phyloP scores from a whole-genome alignment of 2,888 invertebrate genomes.

The Pycnomerus fuliginosus region DNA sequence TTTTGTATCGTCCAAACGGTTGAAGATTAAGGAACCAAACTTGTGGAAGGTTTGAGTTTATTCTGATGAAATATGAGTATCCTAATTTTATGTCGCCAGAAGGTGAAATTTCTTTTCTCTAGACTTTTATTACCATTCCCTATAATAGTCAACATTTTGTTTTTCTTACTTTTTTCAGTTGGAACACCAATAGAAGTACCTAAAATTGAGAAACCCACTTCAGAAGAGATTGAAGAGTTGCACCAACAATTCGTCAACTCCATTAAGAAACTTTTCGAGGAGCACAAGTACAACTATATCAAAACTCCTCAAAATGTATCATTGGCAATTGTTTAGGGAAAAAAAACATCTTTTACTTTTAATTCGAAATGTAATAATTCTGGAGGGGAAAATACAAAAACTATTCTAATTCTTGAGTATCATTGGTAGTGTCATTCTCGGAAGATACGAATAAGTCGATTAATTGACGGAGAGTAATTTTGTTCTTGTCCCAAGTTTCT shows the following conservation, averaged over 20 bases:
- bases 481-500: constrained; percentile 51
- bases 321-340: constrained; percentile 18
- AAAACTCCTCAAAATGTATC: constrained; percentile 11
- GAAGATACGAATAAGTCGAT: constrained; percentile 44
- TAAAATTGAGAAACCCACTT: constrained; percentile 16
- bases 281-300: constrained; percentile 13
- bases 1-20: no score
- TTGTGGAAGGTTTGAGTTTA: no score
- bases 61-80: no score
- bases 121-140: no score
- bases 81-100: no score
- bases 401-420: background rate
- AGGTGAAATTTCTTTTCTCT: no score
- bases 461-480: constrained; percentile 52
- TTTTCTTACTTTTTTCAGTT: constrained; percentile 17
- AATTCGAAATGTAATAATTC: no score
- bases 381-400: background rate
- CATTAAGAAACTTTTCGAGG: constrained; percentile 14
- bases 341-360: no score
- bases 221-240: constrained; percentile 13
- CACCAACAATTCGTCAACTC: constrained; percentile 16
- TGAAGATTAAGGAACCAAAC: no score
- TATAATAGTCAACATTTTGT: no score
- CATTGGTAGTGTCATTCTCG: background rate
- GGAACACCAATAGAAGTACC: constrained; percentile 17